Percentiles rank a stretch among this genome's conserved stretches.
These are phyloP conservation scores for Ectropis crepuscularia DNA, from an alignment of 2,888 invertebrate species.

Conservation along the genomic window DNA sequence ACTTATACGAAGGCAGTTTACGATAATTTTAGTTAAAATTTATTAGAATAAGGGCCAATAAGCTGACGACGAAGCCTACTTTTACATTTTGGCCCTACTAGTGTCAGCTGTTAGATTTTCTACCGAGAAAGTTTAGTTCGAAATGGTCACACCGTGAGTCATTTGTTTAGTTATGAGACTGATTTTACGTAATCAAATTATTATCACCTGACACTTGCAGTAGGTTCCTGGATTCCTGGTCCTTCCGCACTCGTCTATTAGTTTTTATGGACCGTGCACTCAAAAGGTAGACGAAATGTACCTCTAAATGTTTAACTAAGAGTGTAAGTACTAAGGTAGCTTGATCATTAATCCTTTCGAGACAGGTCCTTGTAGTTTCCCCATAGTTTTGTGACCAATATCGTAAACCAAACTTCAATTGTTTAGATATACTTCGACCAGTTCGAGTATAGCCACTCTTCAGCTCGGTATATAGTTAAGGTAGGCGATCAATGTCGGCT, in stretches of 20 bases:
- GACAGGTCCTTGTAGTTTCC: not conserved
- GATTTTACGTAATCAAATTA: slow-evolving; percentile 79
- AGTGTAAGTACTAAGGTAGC: not conserved
- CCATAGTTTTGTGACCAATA: not conserved
- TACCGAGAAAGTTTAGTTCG: slow-evolving; percentile 30
- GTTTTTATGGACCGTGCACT: not conserved
- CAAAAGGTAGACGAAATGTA: not conserved
- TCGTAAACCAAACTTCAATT: not conserved
- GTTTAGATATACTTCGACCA: not conserved
- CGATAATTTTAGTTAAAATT: slow-evolving; percentile 71
- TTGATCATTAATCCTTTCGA: not conserved
- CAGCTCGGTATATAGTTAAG: slow-evolving; percentile 35
- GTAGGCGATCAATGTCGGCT: slow-evolving; percentile 55
- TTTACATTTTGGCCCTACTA: slow-evolving; percentile 52
- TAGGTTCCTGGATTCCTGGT: slow-evolving; percentile 46
- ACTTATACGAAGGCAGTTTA: slow-evolving; percentile 40
- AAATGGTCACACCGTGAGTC: slow-evolving; percentile 36
- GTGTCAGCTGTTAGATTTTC: slow-evolving; percentile 57
- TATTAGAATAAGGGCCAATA: slow-evolving; percentile 68
- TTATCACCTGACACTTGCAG: slow-evolving; percentile 60
- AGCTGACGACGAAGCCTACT: slow-evolving; percentile 63
- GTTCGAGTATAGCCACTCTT: not conserved
- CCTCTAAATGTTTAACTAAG: not conserved
- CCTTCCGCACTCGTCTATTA: not conserved
- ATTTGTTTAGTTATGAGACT: slow-evolving; percentile 78